Evolutionary conservation across 2,113 vertebrate species (phyloP).

Genomic region (Bettongia penicillata): DNA sequence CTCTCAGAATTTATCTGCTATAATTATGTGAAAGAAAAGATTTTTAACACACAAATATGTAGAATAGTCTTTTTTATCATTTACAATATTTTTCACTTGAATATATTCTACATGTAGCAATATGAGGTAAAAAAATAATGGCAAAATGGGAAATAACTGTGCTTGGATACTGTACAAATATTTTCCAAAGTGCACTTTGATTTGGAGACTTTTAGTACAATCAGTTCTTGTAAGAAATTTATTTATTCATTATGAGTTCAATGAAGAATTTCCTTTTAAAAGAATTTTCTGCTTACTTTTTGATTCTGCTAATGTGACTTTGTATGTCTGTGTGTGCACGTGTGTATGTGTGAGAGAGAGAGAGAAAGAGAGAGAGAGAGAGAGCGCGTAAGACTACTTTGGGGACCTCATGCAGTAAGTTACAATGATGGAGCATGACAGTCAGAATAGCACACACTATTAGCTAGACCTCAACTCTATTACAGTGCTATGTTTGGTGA

Average conservation of each 20-base stretch:
- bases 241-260: conserved; percentile 75
- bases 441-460: conserved; percentile 92
- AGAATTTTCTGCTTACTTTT: conserved; percentile 81
- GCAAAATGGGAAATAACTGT: background rate
- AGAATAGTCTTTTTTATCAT: background rate
- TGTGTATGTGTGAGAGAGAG: conserved; percentile 71
- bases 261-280: conserved; percentile 83
- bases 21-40: background rate
- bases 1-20: background rate
- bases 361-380: conserved; percentile 66
- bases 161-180: background rate
- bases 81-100: conserved; percentile 8
- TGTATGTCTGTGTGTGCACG: conserved; percentile 54
- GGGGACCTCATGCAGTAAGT: conserved; percentile 90
- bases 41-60: background rate
- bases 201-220: conserved; percentile 59
- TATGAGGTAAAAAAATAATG: conserved; percentile 25
- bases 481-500: conserved; percentile 89
- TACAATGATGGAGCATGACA: conserved; percentile 94
- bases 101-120: conserved; percentile 18
- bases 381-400: conserved; percentile 85
- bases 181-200: conserved; percentile 44
- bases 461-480: conserved; percentile 91
- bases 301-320: conserved; percentile 80
- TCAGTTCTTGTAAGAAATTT: conserved; percentile 48